Evolutionary conservation across 2,113 vertebrate genomes (phyloP).

Genomic region (Boleophthalmus pectinirostris): DNA sequence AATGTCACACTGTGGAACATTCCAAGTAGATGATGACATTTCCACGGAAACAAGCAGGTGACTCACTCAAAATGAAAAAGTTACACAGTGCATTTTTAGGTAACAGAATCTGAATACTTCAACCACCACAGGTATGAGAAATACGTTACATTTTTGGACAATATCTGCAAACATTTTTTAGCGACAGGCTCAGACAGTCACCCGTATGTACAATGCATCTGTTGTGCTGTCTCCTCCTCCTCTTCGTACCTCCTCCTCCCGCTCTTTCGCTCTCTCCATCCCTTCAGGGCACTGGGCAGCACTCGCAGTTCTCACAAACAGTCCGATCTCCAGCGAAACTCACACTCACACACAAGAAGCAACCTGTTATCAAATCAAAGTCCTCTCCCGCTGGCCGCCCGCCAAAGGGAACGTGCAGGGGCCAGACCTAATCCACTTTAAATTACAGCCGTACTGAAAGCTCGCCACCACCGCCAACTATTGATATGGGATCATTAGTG

Average conservation of each 20-base stretch:
- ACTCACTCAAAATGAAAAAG: too few relatives aligned
- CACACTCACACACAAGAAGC: constrained; percentile 69
- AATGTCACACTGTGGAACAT: too few relatives aligned
- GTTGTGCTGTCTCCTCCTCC: constrained; percentile 13
- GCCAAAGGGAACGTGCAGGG: constrained; percentile 79
- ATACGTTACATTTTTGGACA: neutral
- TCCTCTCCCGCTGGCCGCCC: constrained; percentile 71
- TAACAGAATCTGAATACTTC: too few relatives aligned
- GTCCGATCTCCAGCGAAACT: constrained; percentile 32
- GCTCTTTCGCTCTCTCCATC: constrained; percentile 49
- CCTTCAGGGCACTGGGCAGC: constrained; percentile 65
- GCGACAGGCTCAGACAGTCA: constrained; percentile 2
- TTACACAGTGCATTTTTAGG: too few relatives aligned
- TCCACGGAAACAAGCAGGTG: too few relatives aligned
- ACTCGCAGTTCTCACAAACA: constrained; percentile 57
- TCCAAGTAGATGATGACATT: too few relatives aligned
- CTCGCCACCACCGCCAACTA: constrained; percentile 74
- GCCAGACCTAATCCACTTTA: constrained; percentile 78
- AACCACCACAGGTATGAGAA: neutral
- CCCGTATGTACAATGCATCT: neutral
- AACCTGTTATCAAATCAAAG: constrained; percentile 78
- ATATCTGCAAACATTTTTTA: neutral
- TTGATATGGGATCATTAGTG: constrained; percentile 78
- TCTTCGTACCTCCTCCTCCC: neutral
- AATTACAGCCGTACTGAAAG: constrained; percentile 75